Evolutionary conservation across 2,797 vertebrate species (phyloP).

Genomic region (Tragopan temminckii): DNA sequence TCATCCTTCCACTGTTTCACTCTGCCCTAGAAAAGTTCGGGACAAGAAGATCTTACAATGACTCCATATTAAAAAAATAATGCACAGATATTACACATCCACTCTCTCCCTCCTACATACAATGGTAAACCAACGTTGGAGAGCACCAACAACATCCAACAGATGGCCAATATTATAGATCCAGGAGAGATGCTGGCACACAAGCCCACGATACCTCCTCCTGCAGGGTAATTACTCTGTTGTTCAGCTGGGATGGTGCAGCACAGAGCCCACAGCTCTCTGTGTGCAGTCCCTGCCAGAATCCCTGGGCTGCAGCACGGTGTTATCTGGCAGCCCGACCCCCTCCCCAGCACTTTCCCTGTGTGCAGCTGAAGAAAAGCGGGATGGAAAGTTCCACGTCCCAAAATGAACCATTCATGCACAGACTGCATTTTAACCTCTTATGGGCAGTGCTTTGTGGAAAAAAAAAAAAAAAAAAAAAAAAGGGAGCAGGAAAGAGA

Average conservation of each 20-base stretch:
- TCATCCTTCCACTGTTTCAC: neutral
- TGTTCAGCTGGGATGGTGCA: neutral
- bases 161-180: neutral
- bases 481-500: neutral
- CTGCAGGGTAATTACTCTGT: neutral
- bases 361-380: neutral
- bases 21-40: neutral
- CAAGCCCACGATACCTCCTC: neutral
- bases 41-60: neutral
- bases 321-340: neutral
- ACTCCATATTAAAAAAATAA: neutral
- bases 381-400: slow-evolving; percentile 16
- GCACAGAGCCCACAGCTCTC: neutral
- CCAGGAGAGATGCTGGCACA: neutral
- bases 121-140: neutral
- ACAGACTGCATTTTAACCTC: neutral
- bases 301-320: neutral
- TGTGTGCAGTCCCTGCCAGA: neutral
- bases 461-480: neutral
- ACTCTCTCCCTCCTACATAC: neutral
- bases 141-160: neutral
- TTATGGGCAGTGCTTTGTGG: neutral
- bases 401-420: neutral
- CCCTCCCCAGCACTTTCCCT: neutral
- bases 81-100: fast-evolving